Evolutionary conservation across 2,888 invertebrate species (phyloP).

Genomic region (Pachycephus smyrnensis): DNA sequence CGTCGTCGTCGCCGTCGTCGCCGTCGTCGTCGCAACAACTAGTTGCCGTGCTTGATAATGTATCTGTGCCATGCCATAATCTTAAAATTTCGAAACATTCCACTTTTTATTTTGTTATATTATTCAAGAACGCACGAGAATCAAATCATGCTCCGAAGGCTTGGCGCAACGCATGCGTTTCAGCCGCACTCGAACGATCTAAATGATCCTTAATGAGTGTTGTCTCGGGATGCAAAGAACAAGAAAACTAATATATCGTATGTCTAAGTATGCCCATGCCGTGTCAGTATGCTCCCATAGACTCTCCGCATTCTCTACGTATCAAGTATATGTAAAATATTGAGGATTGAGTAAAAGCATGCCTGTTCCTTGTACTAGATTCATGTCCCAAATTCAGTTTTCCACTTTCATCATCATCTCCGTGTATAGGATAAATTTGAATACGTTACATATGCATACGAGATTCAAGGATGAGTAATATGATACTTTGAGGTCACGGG

Average conservation of each 20-base stretch:
- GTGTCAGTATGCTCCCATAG: background rate
- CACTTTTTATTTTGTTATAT: conserved; percentile 28
- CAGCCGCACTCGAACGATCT: background rate
- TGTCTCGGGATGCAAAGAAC: background rate
- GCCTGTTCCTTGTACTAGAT: background rate
- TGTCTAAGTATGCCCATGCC: background rate
- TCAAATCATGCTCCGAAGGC: background rate
- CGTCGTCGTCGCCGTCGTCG: background rate
- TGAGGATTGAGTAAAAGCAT: background rate
- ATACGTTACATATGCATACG: background rate
- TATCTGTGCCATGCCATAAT: conserved; percentile 62
- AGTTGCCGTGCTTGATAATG: conserved; percentile 57
- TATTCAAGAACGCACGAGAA: background rate
- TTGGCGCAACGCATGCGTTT: background rate
- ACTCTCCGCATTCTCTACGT: background rate
- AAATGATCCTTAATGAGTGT: background rate
- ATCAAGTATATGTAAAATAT: background rate
- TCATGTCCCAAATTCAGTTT: conserved; percentile 11
- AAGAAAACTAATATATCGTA: background rate
- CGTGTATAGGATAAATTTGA: background rate
- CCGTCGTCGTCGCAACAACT: background rate
- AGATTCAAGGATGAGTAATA: background rate
- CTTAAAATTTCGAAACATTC: conserved; percentile 20
- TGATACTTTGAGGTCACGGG: background rate
- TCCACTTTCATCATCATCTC: conserved; percentile 1